These are phyloP conservation scores for Drosophila rhopaloa DNA, from an alignment of 1,140 invertebrate genomes.

Conservation along the genomic window DNA sequence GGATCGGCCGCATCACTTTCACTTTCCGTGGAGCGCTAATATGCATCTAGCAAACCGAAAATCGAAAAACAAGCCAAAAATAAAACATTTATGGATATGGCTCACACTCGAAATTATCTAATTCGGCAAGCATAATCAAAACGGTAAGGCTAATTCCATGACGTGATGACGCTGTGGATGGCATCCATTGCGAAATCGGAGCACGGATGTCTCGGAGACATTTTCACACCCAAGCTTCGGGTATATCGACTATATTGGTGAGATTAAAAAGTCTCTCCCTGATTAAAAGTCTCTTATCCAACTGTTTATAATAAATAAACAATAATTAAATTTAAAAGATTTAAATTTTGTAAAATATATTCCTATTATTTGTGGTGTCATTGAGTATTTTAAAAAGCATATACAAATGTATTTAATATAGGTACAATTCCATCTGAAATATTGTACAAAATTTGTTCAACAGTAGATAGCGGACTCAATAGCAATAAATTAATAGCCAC, in stretches of 20 bases:
- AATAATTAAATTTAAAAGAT: no score
- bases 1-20: slow-evolving; percentile 64
- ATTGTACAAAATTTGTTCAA: no score
- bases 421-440: no score
- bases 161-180: slow-evolving; percentile 26
- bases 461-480: no score
- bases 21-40: slow-evolving; percentile 65
- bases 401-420: no score
- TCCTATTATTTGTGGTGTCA: no score
- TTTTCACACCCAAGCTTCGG: slow-evolving; percentile 19
- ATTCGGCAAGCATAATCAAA: slow-evolving; percentile 60
- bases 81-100: slow-evolving; percentile 43
- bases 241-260: slow-evolving; percentile 7
- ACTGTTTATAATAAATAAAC: no score
- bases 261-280: no score
- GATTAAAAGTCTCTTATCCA: no score
- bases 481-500: no score
- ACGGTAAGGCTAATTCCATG: slow-evolving; percentile 38
- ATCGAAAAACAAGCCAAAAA: slow-evolving; percentile 37
- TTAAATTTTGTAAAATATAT: no score
- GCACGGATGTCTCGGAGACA: slow-evolving; percentile 47
- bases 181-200: slow-evolving; percentile 50
- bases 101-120: slow-evolving; percentile 71
- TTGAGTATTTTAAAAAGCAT: no score
- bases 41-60: slow-evolving; percentile 57